Base-by-base conservation (phyloP, 1,140 invertebrate genomes). In the Drosophila nikananu region DNA sequence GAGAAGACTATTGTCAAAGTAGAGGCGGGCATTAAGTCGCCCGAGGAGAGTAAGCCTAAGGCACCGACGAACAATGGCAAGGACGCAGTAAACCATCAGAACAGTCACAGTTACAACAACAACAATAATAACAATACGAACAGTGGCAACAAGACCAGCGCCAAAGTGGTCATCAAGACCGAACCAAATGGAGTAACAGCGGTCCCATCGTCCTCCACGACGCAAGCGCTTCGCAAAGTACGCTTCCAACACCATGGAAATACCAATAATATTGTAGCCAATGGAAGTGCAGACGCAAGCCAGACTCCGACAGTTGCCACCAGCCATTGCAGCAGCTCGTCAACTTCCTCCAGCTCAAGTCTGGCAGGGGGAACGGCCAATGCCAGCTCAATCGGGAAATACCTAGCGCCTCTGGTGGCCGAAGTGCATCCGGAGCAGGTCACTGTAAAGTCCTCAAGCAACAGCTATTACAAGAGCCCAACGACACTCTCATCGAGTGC, bases 351-450 rank as follows among this genome's bases (percentile, higher is more conserved):
- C 37, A 81, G 62, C 41, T 73, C 64, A 19, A 92, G 83, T 21
- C 52, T 90, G 37, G 82, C 82, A 4, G 84, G 91, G 2, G 84
- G 86, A 21, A 83, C 87, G 48, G 74, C 81, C 37, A 92, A 80
- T 49, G 32, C 80, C 23, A 86, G 75, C 30, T 63, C 86, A 1
- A 92, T 92, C 77, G 83, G 75, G 4, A 92, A 93, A 72, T 92
- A 92, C 30, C 70, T 92, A 23, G 83, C 91, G 82, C 94, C 48
- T 81, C 92, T 93, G 93, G 95, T 82, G 77, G 91, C 75, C 79
- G 79, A 82, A 94, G 91, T 92, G 21, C 91, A 92, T 89, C 91
- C 91, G 65, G 93, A 91, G 92, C 81, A 95, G 65, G 83, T 93
- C 52, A 94, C 86, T 61, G 81, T 93, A 7, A 82, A 81, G 59